These are phyloP conservation scores for Coenonympha arcania DNA, from an alignment of 2,888 invertebrate species.

Conservation along the genomic window DNA sequence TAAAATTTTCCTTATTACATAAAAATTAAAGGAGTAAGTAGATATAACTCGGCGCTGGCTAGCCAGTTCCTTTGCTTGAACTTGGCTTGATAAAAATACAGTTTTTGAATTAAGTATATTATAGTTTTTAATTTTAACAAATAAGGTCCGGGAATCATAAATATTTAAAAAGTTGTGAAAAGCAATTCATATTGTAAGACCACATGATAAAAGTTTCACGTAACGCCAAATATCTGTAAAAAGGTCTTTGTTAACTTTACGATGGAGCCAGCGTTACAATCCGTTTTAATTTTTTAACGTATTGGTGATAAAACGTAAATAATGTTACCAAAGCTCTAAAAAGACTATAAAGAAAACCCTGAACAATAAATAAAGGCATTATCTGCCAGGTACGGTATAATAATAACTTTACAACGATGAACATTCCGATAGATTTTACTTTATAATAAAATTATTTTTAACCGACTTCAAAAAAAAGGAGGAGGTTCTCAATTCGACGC, in stretches of 20 bases:
- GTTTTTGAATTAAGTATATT: too few relatives aligned
- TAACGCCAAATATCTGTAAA: conserved; percentile 2
- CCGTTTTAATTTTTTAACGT: conserved; percentile 46
- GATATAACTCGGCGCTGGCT: too few relatives aligned
- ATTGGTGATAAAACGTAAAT: conserved; percentile 46
- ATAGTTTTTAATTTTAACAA: too few relatives aligned
- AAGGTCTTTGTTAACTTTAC: conserved; percentile 28
- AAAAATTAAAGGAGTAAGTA: too few relatives aligned
- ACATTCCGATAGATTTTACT: background rate
- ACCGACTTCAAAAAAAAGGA: too few relatives aligned
- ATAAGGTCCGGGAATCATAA: too few relatives aligned
- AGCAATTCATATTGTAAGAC: background rate
- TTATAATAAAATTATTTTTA: too few relatives aligned
- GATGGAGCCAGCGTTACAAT: conserved; percentile 27
- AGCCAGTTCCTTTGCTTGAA: too few relatives aligned
- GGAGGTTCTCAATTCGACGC: too few relatives aligned
- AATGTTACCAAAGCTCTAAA: conserved; percentile 11
- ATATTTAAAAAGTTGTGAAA: background rate
- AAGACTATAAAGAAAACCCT: conserved; percentile 11
- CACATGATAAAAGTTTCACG: background rate
- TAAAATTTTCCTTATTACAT: too few relatives aligned
- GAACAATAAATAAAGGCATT: conserved; percentile 8
- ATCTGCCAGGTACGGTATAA: background rate
- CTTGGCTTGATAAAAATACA: too few relatives aligned
- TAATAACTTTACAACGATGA: background rate